Conservation (phyloP, 2,797 vertebrate genomes). For the Myripristis murdjan region DNA sequence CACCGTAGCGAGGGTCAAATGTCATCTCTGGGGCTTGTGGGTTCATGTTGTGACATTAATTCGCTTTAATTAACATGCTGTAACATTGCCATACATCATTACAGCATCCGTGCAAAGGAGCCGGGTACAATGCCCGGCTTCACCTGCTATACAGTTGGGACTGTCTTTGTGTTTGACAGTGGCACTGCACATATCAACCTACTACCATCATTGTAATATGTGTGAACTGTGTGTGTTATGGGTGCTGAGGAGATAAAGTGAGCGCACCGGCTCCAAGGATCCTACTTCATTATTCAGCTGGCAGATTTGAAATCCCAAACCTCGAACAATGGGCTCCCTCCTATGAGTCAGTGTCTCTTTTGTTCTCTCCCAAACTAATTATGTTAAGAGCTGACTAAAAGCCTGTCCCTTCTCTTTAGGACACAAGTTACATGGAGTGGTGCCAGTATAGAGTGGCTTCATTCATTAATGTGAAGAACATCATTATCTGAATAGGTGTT, state of each 20-base stretch:
- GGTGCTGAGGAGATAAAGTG: conserved; percentile 31
- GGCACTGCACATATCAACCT: conserved; percentile 18
- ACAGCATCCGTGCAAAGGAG: not conserved
- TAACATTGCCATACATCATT: not conserved
- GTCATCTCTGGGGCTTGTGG: conserved; percentile 9
- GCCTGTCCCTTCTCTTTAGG: conserved; percentile 42
- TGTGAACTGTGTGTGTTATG: conserved; percentile 21
- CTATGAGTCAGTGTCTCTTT: conserved; percentile 65
- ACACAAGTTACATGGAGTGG: conserved; percentile 30
- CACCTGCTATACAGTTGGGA: not conserved
- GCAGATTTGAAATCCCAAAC: conserved; percentile 65
- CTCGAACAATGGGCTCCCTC: conserved; percentile 55
- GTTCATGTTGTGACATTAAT: conserved; percentile 10
- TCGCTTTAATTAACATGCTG: conserved; percentile 2
- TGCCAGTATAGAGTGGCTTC: conserved; percentile 32
- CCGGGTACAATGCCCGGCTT: not conserved
- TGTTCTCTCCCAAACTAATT: conserved; percentile 67
- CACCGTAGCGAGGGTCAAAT: conserved; percentile 27
- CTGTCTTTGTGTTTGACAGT: not conserved
- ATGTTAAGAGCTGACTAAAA: conserved; percentile 68
- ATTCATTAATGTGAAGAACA: conserved; percentile 48
- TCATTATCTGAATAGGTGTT: conserved; percentile 21
- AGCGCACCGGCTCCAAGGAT: conserved; percentile 39
- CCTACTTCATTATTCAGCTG: conserved; percentile 61
- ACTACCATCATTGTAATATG: not conserved